Conservation (phyloP, 92 coral and sea anemone species). For the Actinernus sp. region DNA sequence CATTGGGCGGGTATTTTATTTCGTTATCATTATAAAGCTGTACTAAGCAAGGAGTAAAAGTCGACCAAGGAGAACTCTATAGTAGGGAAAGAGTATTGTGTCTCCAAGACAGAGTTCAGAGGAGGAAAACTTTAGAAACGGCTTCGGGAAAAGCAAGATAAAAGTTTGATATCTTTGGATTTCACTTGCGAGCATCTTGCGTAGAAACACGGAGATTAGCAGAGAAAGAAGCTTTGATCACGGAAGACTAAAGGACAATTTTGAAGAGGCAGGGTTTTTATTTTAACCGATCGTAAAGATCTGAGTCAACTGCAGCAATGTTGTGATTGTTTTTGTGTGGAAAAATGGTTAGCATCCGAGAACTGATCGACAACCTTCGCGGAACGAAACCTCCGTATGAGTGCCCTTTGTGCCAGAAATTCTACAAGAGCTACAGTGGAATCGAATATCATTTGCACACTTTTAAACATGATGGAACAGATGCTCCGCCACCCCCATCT, state of each 20-base stretch:
- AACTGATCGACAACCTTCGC: slow-evolving; percentile 93
- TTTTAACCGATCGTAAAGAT: slow-evolving; percentile 29
- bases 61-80: too few species aligned
- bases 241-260: slow-evolving; percentile 5
- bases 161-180: slow-evolving; percentile 10
- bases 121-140: neutral
- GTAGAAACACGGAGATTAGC: slow-evolving; percentile 5
- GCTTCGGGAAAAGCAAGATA: neutral
- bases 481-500: slow-evolving; percentile 74
- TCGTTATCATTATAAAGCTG: neutral
- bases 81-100: neutral
- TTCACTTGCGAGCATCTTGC: slow-evolving; percentile 8
- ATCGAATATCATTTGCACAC: slow-evolving; percentile 98
- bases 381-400: slow-evolving; percentile 98
- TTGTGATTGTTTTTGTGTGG: slow-evolving; percentile 43
- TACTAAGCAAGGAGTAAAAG: neutral
- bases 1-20: slow-evolving; percentile 52
- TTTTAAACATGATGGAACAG: slow-evolving; percentile 96
- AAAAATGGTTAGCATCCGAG: slow-evolving; percentile 93
- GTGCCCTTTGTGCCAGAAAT: slow-evolving; percentile 99
- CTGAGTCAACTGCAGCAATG: slow-evolving; percentile 36
- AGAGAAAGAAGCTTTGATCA: slow-evolving; percentile 25
- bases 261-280: neutral
- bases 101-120: neutral
- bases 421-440: slow-evolving; percentile 99